Base-by-base conservation (phyloP, 2,797 vertebrate genomes). In the Philypnodon macrostomus region DNA sequence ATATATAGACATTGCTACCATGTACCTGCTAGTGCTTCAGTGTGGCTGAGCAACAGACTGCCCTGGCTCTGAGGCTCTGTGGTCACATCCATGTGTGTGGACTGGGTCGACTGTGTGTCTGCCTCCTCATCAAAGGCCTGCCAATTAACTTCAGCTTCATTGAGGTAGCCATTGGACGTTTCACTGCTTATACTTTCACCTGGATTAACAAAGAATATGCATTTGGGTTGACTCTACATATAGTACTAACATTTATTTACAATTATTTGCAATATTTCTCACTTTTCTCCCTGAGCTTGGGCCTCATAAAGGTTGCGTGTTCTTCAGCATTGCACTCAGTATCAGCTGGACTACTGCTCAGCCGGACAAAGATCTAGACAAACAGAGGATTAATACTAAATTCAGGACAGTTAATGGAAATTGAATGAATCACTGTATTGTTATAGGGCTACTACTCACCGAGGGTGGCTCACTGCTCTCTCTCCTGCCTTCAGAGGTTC, bases 131-230 rank as follows among this genome's bases (percentile, higher is more conserved):
- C 94, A 4, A 89, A 87, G 0, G 73, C 70, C 67, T 93, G 92
- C 63, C 93, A 85, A 0, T 87, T 75, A 0, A 89, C 87, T 24
- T 97, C 96, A 1, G 88, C 59, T 13, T 98, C 96, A 0, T 85
- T 90, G 26, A 78, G 85, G 69, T 85, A 95, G 70, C 93, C 91
- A 46, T 92, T 85, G 50, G 89, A 92, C 0, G 85, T 81, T 58
- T 98, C 95, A 1, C 94, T 96, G 77, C 92, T 92, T 38, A 96
- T 40, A 9, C 95, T 97, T 73, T 94, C 96, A 80, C 92, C 96
- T 99, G 61, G 21, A 15, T 16, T 36, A 31, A 18, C 2, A 23
- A 47, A 34, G 5, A 63, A 45, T 8, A 18, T 9, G 1, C 4
- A 26, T 49, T 35, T 52, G n/a, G n/a, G n/a, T n/a, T n/a, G 23